Conservation (phyloP, 30 jellyfish, hydroid and myxozoan species). For the Morbakka virulenta region DNA sequence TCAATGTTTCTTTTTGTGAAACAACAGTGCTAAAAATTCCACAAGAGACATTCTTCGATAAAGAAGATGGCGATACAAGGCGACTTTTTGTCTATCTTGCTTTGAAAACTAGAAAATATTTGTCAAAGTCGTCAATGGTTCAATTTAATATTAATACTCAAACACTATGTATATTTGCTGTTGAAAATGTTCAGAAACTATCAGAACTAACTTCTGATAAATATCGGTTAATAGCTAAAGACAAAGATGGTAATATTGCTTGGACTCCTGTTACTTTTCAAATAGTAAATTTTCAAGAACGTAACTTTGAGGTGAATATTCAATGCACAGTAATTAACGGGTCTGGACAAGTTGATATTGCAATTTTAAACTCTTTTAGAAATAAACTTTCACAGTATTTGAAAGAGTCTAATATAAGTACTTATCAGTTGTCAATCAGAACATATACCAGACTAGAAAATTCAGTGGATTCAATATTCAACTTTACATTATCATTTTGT, state of each 20-base stretch:
- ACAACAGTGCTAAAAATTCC: conserved; percentile 9
- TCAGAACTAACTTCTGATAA: no score
- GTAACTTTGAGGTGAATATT: not conserved
- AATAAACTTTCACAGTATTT: not conserved
- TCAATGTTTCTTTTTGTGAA: not conserved
- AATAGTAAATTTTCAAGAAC: no score
- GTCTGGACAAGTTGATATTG: not conserved
- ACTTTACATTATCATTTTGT: not conserved
- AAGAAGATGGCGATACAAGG: conserved; percentile 28
- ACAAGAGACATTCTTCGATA: conserved; percentile 18
- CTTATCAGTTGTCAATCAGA: not conserved
- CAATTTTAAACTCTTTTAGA: not conserved
- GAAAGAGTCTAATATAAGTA: not conserved
- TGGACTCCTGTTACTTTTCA: not conserved
- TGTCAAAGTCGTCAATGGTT: conserved; percentile 4
- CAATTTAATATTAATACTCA: not conserved
- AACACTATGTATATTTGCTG: not conserved
- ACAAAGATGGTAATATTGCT: conserved; percentile 5
- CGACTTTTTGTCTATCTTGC: conserved; percentile 3
- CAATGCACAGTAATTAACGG: not conserved
- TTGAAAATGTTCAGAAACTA: no score
- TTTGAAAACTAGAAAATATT: not conserved
- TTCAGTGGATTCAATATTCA: no score
- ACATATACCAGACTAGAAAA: not conserved
- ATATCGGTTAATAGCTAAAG: conserved; percentile 10